Base-by-base conservation (phyloP, 2,113 vertebrate species). In the Saccopteryx bilineata region DNA sequence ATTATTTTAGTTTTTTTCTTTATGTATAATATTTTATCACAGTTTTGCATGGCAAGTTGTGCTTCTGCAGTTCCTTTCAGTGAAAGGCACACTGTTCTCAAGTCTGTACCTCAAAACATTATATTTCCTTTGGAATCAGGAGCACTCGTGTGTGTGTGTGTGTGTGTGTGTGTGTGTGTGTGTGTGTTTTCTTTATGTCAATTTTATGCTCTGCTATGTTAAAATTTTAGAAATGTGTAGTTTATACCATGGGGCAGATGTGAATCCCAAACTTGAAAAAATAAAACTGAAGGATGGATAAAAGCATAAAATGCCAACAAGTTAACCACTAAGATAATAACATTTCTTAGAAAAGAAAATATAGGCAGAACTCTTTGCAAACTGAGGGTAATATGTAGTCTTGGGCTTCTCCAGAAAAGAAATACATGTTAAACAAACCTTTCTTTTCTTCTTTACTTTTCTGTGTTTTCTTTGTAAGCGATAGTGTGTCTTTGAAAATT, bases 401-500 rank as follows among this genome's bases (percentile, higher is more conserved):
- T 72, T 68, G 58, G 33, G 14, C 60, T 87, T 87, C 23, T 88
- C 66, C 21, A 58, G 66, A 91, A 60, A 48, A 50, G 31, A 71
- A 9, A 19, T 31, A 54, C 18, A 61, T 21, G 46, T 39, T 39
- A 65, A 76, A 39, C 31, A 50, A 50, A 33, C 31, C 28, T 58
- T 54, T n/a, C 50, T 60, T 87, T 81, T 90, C 48, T 48, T 61
- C 26, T 89, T 81, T 60, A 28, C n/a, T 80, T 84, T 96, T 87
- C 71, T 94, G 19, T 90, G 17, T 91, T 90, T 92, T 71, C 54
- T 94, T 87, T 68, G 60, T 80, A 89, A 85, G 68, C 28, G 31
- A n/a, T 39, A 33, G 15, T 94, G 63, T 90, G 33, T 94, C 76
- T 95, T 79, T 60, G 54, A 39, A 65, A 76, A 90, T 90, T 92